phyloP scores from a whole-genome alignment of 2,113 vertebrate genomes.

The Bostrychus sinensis region DNA sequence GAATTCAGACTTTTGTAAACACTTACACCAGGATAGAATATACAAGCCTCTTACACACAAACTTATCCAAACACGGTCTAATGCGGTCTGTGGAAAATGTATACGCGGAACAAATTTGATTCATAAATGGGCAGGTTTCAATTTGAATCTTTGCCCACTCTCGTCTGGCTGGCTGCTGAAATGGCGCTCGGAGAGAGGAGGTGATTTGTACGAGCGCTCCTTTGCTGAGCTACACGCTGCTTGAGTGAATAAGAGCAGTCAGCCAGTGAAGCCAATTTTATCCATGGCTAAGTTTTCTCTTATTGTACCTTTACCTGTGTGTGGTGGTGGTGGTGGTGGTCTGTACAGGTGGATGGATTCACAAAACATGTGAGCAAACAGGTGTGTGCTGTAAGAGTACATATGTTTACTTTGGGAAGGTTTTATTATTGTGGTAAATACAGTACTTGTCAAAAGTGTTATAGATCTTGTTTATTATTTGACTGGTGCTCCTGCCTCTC shows the following conservation, averaged over 20 bases:
- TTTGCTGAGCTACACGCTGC: slow-evolving; percentile 54
- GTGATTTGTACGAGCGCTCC: slow-evolving; percentile 65
- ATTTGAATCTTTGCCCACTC: slow-evolving; percentile 66
- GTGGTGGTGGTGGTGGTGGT: slow-evolving; percentile 6
- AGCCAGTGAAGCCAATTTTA: slow-evolving; percentile 72
- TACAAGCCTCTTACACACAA: slow-evolving; percentile 1
- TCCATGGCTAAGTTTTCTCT: slow-evolving; percentile 71
- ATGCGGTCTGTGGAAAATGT: slow-evolving; percentile 66
- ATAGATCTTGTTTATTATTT: too few relatives aligned
- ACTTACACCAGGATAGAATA: not conserved
- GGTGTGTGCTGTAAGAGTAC: not conserved
- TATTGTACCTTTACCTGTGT: slow-evolving; percentile 52
- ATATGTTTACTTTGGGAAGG: not conserved
- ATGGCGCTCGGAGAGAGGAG: slow-evolving; percentile 60
- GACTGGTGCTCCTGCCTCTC: too few relatives aligned
- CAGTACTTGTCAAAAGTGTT: too few relatives aligned
- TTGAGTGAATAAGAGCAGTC: slow-evolving; percentile 64
- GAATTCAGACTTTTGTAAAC: slow-evolving; percentile 44
- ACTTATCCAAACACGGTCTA: slow-evolving; percentile 62
- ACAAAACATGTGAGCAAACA: slow-evolving; percentile 10
- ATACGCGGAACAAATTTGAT: slow-evolving; percentile 77
- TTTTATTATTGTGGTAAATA: not conserved
- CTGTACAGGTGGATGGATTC: slow-evolving; percentile 17
- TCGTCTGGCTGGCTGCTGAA: slow-evolving; percentile 68
- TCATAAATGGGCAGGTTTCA: slow-evolving; percentile 79